Conservation (phyloP, 2,797 vertebrate genomes). For the Cirrhinus molitorella region DNA sequence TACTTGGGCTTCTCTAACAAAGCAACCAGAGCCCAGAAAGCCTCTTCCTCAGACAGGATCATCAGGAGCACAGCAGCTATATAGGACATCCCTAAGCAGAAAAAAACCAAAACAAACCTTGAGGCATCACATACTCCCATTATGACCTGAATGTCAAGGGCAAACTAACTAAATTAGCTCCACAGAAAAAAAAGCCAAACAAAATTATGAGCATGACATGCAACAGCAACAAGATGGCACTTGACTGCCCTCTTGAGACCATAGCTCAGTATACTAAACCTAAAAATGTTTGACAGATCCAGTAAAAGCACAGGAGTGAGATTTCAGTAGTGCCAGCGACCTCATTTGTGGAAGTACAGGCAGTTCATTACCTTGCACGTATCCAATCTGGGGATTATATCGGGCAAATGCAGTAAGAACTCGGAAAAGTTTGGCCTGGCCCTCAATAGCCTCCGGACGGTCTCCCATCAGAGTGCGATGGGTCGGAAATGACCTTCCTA, state of each 20-base stretch:
- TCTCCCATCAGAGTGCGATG: slow-evolving; percentile 81
- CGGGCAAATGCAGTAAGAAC: slow-evolving; percentile 77
- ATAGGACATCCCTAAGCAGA: slow-evolving; percentile 78
- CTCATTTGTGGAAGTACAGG: not conserved
- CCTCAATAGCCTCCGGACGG: slow-evolving; percentile 80
- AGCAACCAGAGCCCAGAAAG: slow-evolving; percentile 79
- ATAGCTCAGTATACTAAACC: not conserved
- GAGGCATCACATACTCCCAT: not conserved
- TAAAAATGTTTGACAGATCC: not conserved
- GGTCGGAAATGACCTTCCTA: slow-evolving; percentile 80
- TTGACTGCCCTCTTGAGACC: slow-evolving; percentile 38
- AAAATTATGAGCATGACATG: slow-evolving; percentile 1
- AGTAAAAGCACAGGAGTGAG: not conserved
- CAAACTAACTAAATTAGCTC: slow-evolving; percentile 17
- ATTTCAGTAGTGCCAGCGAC: not conserved
- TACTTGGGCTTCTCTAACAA: slow-evolving; percentile 78
- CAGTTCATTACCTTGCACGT: slow-evolving; percentile 77
- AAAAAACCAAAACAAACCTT: slow-evolving; percentile 22
- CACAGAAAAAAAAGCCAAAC: not conserved
- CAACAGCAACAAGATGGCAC: not conserved
- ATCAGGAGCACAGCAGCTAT: slow-evolving; percentile 81
- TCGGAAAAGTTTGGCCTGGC: slow-evolving; percentile 81
- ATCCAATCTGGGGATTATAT: slow-evolving; percentile 77
- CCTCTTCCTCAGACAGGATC: slow-evolving; percentile 79
- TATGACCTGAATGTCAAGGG: slow-evolving; percentile 3